Base-by-base conservation (phyloP, 2,888 invertebrate species). In the Oscheius myriophilus region DNA sequence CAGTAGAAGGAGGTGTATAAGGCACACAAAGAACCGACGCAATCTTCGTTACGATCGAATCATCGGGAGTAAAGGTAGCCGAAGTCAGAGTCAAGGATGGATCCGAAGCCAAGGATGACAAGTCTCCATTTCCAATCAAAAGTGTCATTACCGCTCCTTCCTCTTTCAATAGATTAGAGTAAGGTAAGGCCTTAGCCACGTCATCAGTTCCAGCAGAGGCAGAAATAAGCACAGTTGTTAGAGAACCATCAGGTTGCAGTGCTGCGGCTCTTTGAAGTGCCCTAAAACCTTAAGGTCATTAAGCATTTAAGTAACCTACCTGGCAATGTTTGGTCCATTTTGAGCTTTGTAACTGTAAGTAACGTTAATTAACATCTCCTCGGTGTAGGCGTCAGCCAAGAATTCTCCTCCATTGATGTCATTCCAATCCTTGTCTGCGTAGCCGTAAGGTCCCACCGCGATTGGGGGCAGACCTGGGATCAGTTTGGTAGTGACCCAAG, bases 401-500 rank as follows among this genome's bases (percentile, higher is more conserved):
- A 55, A 55, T 2, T 6, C 9, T 33, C 45, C 45, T 46, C 43
- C 43, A 45, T n/a, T 25, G 25, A 45, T 45, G 9, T 59, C 21
- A n/a, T 59, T 45, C 16, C 21, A 54, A 21, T 21, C 26, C 25
- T 26, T 23, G 26, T 64, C 43, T 14, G 42, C 55, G 21, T 43
- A 65, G 0, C 42, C 42, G 11, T 43, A 21, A 2, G 65, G 55
- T 9, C 23, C 39, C 14, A 65, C 57, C 18, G 16, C 6, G 18
- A 43, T 45, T 9, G 16, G 41, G 16, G 26, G 46, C 4, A 57
- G 23, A 6, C 23, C 21, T 43, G 23, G 11, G 26, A 65, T n/a
- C 43, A 65, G 45, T 43, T 25, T 45, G 12, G 16, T 41, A 7
- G n/a, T 43, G 4, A 55, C 33, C 65, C 65, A 65, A 23, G 26